Base-by-base conservation (phyloP, 2,113 vertebrate species). In the Callocephalon fimbriatum region DNA sequence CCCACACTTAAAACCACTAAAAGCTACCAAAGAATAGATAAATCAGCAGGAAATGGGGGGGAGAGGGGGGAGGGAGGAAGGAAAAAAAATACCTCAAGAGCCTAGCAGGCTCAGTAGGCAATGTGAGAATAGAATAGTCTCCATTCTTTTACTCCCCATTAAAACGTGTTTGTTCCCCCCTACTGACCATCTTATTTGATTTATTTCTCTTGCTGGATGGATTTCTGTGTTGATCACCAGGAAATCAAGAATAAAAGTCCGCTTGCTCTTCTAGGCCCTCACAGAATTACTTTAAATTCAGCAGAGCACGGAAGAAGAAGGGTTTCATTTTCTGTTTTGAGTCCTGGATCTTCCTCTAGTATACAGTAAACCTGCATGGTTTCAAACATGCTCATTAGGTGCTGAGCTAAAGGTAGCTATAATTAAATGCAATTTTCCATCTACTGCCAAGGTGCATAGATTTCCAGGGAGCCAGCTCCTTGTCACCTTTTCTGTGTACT, bases 401-500 rank as follows among this genome's bases (percentile, higher is more conserved):
- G 37, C 81, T 88, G 47, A 88, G 79, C 76, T 95, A 96, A 97
- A 97, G 86, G 88, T 92, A 91, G 82, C 74, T 90, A 61, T 93
- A 95, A 97, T 93, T 92, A 96, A 97, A 98, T 94, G 68, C 74
- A 87, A 77, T 96, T 97, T 97, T 93, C 94, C 84, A 89, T 95
- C 87, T 95, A 93, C 75, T 70, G 40, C 65, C 71, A 94, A 95
- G 86, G 88, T 95, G 74, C 91, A 95, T 45, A 90, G 63, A 89
- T 96, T 96, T 97, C 93, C 68, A 88, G 93, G 83, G 81, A 97
- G 72, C 75, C 71, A 84, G 90, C 65, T 97, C 78, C 90, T 96
- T 97, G 90, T 96, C 96, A 95, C 93, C 88, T 97, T 97, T 93
- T 82, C 88, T 95, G 62, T 90, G 62, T 93, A 90, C 81, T 88